Base-by-base conservation (phyloP, 2,797 vertebrate genomes). In the Cyclura pinguis region DNA sequence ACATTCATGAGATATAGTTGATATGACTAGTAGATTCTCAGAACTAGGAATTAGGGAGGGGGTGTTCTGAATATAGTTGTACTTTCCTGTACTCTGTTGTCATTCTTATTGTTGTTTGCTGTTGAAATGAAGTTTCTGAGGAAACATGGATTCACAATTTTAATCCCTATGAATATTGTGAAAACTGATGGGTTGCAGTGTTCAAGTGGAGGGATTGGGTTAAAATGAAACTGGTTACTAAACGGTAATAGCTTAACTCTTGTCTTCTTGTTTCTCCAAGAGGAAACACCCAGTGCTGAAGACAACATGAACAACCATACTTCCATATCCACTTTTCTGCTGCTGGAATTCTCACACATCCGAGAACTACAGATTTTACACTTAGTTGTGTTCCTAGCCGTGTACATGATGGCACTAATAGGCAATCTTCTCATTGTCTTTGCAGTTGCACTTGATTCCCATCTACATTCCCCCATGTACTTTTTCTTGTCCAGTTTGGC, bases 391-490 rank as follows among this genome's bases (percentile, higher is more conserved):
- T 86, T 90, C 57, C n/a, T 90, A 4, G 69, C 6, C 7, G 9
- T 90, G 9, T 90, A 83, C 47, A 3, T 90, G 10, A 8, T 32
- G 5, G 18, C 57, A 32, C 5, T 42, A 13, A 67, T 2, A 14
- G 85, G 85, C 1, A 90, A 83, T 32, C 85, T 90, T 32, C 24
- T 90, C n/a, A 67, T 87, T 6, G 52, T 67, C 2, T 8, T 22
- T 87, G 80, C 69, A 22, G 22, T 90, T 3, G 57, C 27, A 1
- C 13, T 77, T 3, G 72, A 87, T 32, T 77, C 22, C 14, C 72
- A 77, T 1, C 72, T 90, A 6, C 85, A 90, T n/a, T 67, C 57
- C 1, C 85, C 89, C 3, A 87, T 90, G 89, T 90, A 90, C 72
- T n/a, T 84, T 20, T 90, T 87, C 12, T 57, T 90, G 1, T 55